Evolutionary conservation across 64 coral and sea anemone genomes (phyloP).

Genomic region (Orbicella faveolata): DNA sequence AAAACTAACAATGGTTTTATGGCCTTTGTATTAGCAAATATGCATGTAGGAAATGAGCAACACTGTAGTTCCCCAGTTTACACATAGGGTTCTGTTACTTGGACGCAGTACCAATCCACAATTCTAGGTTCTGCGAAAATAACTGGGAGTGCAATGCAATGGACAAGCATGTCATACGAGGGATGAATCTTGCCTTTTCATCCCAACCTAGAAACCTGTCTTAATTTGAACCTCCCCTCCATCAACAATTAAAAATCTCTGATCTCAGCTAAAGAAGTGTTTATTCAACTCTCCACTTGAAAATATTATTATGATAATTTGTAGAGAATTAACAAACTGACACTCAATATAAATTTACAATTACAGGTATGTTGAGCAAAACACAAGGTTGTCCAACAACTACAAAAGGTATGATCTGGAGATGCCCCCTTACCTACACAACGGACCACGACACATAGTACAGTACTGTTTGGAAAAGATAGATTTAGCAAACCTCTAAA

Average conservation of each 20-base stretch:
- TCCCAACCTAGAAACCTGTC: too few relatives aligned
- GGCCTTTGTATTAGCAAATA: too few relatives aligned
- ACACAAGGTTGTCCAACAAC: not conserved
- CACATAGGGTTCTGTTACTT: too few relatives aligned
- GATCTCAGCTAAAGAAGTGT: not conserved
- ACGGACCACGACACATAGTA: conserved; percentile 27
- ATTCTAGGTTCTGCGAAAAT: not conserved
- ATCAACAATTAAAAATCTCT: not conserved
- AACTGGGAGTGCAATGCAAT: too few relatives aligned
- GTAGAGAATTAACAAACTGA: not conserved
- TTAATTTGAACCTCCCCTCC: too few relatives aligned
- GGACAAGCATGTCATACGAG: not conserved
- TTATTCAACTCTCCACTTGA: too few relatives aligned
- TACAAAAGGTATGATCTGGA: conserved; percentile 15
- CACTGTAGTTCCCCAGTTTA: too few relatives aligned
- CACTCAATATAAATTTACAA: not conserved
- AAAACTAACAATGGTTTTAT: too few relatives aligned
- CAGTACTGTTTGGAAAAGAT: conserved; percentile 6
- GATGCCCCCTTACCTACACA: conserved; percentile 23
- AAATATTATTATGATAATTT: not conserved
- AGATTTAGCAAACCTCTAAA: not conserved
- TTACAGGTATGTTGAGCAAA: conserved; percentile 42
- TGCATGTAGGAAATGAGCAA: too few relatives aligned
- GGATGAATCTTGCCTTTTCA: not conserved
- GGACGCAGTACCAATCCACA: too few relatives aligned